A percentile compares a stretch with the other conserved stretches of the same genome.
Conservation (phyloP, 2,113 vertebrate species). For the Empidonax traillii region DNA sequence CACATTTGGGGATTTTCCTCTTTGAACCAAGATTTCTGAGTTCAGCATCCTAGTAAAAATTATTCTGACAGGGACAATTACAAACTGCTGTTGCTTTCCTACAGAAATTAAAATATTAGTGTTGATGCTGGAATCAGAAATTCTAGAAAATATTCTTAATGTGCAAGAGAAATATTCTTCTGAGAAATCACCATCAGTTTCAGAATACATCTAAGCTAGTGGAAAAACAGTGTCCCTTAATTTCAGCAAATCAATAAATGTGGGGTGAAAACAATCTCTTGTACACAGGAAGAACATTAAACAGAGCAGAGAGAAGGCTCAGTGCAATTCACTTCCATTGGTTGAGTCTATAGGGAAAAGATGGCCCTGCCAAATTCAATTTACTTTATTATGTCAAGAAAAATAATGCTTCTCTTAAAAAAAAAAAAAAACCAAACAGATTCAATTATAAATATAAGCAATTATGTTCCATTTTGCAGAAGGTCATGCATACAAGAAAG, state of each 20-base stretch:
- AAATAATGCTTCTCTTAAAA: conserved; percentile 28
- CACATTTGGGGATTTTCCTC: not conserved
- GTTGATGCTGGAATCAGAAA: not conserved
- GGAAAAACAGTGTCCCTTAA: not conserved
- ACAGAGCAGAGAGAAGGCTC: not conserved
- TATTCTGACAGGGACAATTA: not conserved
- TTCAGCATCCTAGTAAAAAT: conserved; percentile 28
- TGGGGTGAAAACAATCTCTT: not conserved
- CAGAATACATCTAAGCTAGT: not conserved
- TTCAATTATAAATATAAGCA: conserved; percentile 56
- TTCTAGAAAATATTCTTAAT: conserved; percentile 40
- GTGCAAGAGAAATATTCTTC: conserved; percentile 8
- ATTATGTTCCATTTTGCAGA: conserved; percentile 85
- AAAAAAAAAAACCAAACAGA: not conserved
- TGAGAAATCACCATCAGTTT: not conserved
- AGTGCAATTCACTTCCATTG: conserved; percentile 10
- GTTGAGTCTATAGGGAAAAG: conserved; percentile 15
- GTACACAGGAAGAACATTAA: conserved; percentile 4
- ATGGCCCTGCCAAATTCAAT: conserved; percentile 41
- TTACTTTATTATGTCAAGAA: conserved; percentile 26
- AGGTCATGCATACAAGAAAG: conserved; percentile 99
- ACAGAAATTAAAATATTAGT: not conserved
- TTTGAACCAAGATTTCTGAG: not conserved
- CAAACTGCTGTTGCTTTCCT: not conserved
- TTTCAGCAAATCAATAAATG: not conserved